Base-by-base conservation (phyloP, 1,140 invertebrate genomes). In the Magallana ariakensis region DNA sequence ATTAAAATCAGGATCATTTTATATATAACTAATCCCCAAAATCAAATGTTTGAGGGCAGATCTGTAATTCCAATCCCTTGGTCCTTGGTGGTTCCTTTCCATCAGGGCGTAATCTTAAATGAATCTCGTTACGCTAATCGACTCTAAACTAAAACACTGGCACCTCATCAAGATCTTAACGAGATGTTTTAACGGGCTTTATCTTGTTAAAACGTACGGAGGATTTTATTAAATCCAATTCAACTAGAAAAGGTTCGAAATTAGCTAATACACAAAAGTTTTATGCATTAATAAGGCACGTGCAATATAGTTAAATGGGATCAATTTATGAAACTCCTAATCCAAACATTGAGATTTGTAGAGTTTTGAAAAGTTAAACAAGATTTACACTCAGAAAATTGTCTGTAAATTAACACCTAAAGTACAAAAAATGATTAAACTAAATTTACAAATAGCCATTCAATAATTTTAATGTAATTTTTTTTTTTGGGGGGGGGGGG, bases 1-100 rank as follows among this genome's bases (percentile, higher is more conserved):
- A 75, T 75, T 82, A 54, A 82, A 55, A 56, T 56, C 80, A 82
- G 80, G 53, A 82, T 81, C 33, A 82, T 56, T 82, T 55, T 26
- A 54, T 82, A 82, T 82, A 54, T 54, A 56, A 19, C 19, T 82
- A 82, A 82, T 82, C 80, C 46, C 54, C 15, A 55, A 56, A 82
- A 82, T 82, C 80, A 82, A 82, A 82, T 82, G 46, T 82, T 82
- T 82, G 54, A 82, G 80, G n/a, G 46, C 55, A n/a, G 53, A 22
- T 54, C 19, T 46, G 5, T 82, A 55, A 55, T 82, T 54, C 15
- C 19, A 54, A 82, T 54, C 80, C 46, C 54, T 16, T 4, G n/a
- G 66, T 75, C 19, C 22, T 75, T n/a, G 33, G 66, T 33, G 33
- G 19, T 33, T 75, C 22, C 66, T 75, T 33, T 75, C 22, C 22